Conservation (phyloP, 2,888 invertebrate genomes). For the Steinernema hermaphroditum region DNA sequence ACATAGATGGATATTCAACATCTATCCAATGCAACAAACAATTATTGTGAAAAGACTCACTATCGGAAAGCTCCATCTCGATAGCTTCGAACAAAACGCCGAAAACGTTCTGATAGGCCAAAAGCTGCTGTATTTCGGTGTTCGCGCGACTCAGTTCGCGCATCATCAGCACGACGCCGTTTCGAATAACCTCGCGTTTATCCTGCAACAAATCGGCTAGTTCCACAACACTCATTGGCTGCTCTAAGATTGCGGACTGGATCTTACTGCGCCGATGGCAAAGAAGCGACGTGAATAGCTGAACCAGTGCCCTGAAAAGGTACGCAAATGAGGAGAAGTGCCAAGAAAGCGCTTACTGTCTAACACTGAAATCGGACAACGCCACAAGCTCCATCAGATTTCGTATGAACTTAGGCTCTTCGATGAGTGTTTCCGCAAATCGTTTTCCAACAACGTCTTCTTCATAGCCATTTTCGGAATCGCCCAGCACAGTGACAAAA, state of each 20-base stretch:
- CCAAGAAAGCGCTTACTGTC: conserved; percentile 54
- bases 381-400: conserved; percentile 54
- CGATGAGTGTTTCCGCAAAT: conserved; percentile 69
- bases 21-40: no score
- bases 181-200: conserved; percentile 75
- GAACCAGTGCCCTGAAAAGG: conserved; percentile 50
- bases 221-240: conserved; percentile 87
- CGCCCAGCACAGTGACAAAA: conserved; percentile 77
- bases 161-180: conserved; percentile 79
- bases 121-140: conserved; percentile 90
- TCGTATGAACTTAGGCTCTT: conserved; percentile 53
- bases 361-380: conserved; percentile 55
- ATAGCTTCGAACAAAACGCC: conserved; percentile 92
- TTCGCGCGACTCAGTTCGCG: conserved; percentile 90
- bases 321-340: no score
- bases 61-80: conserved; percentile 80
- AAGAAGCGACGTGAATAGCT: conserved; percentile 81
- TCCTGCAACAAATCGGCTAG: conserved; percentile 93
- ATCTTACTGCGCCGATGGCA: conserved; percentile 75
- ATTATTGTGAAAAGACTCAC: no score
- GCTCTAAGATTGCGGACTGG: conserved; percentile 71
- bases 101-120: conserved; percentile 98
- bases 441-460: conserved; percentile 68
- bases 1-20: no score
- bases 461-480: conserved; percentile 66